phyloP scores from a whole-genome alignment of 2,113 vertebrate genomes.

The Myxocyprinus asiaticus region DNA sequence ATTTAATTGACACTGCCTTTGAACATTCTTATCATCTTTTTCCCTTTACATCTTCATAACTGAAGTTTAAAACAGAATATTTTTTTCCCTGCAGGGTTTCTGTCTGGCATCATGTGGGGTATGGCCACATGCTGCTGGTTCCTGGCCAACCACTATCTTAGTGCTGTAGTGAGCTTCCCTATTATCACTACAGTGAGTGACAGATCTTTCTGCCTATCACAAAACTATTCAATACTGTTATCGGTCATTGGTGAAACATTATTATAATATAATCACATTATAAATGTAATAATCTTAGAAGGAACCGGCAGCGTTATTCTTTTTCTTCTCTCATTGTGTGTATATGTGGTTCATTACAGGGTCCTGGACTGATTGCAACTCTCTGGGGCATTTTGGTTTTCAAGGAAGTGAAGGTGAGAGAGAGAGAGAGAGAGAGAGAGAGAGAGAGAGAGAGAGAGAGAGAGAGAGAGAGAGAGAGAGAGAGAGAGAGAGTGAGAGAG shows the following conservation, averaged over 20 bases:
- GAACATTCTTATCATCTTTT: not conserved
- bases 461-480: too few relatives aligned
- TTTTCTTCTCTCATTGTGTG: not conserved
- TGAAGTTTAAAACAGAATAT: not conserved
- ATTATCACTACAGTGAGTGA: constrained; percentile 84
- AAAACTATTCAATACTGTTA: not conserved
- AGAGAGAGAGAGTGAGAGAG: too few relatives aligned
- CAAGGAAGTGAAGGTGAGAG: constrained; percentile 56
- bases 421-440: too few relatives aligned
- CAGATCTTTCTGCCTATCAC: not conserved
- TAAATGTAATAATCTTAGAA: not conserved
- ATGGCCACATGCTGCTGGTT: constrained; percentile 85
- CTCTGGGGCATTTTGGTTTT: constrained; percentile 56
- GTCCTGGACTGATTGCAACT: constrained; percentile 55
- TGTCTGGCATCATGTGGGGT: constrained; percentile 83
- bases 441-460: too few relatives aligned
- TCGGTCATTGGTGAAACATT: not conserved
- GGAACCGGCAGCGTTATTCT: not conserved
- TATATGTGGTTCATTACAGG: constrained; percentile 29
- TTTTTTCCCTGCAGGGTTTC: constrained; percentile 72
- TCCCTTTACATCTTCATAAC: not conserved
- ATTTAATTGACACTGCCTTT: not conserved
- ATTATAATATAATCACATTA: not conserved
- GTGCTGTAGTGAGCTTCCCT: constrained; percentile 84
- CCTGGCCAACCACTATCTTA: constrained; percentile 83